A percentile compares a stretch with the other conserved stretches of the same genome.
Evolutionary conservation across 1,140 invertebrate genomes (phyloP).

Genomic region (Monomorium pharaonis): DNA sequence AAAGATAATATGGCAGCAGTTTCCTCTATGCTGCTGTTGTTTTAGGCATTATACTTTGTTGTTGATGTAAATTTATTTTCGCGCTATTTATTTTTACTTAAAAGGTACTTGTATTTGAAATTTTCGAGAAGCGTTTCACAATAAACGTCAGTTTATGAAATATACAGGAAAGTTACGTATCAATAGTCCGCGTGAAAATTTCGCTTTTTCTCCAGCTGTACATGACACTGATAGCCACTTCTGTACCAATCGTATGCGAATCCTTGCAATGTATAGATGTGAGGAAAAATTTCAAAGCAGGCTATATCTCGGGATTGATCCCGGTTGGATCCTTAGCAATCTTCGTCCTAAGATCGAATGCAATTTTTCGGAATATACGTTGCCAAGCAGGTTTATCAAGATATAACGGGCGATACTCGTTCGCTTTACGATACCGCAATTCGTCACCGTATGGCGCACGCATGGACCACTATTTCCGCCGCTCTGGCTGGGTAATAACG

Average conservation of each 20-base stretch:
- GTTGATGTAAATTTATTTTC: background rate
- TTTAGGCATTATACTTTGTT: background rate
- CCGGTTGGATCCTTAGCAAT: background rate
- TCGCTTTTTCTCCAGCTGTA: background rate
- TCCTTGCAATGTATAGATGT: background rate
- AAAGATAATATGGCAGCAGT: background rate
- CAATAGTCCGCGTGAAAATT: background rate
- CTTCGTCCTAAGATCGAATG: background rate
- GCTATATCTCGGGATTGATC: background rate
- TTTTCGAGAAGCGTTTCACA: background rate
- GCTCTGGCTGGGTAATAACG: constrained; percentile 30
- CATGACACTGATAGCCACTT: background rate
- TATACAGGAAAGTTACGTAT: background rate
- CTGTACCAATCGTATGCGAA: no score
- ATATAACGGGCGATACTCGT: constrained; percentile 44
- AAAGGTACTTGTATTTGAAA: background rate
- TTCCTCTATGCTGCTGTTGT: background rate
- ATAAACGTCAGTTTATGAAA: background rate
- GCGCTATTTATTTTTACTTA: background rate
- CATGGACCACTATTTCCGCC: constrained; percentile 16
- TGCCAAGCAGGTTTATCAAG: constrained; percentile 32
- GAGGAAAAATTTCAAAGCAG: background rate
- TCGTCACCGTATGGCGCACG: constrained; percentile 23
- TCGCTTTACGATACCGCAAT: constrained; percentile 43
- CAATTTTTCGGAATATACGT: constrained; percentile 44